Evolutionary conservation across 2,888 invertebrate genomes (phyloP).

Genomic region (Cheilosia pagana): DNA sequence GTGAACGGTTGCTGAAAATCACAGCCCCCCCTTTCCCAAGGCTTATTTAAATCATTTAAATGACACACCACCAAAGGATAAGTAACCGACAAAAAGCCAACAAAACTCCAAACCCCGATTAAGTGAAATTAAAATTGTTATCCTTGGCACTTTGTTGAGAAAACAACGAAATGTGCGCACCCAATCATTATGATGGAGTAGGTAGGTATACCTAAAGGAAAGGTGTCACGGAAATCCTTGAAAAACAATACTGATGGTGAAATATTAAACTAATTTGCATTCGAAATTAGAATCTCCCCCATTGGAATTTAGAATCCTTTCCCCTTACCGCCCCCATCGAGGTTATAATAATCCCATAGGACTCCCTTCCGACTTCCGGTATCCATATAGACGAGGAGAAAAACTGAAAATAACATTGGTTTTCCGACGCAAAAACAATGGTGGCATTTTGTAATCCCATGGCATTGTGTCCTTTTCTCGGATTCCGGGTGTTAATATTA

Average conservation of each 20-base stretch:
- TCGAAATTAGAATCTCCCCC: conserved; percentile 43
- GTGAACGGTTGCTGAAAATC: conserved; percentile 79
- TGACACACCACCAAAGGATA: background rate
- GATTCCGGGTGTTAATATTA: conserved; percentile 70
- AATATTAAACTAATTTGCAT: conserved; percentile 73
- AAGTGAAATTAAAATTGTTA: conserved; percentile 76
- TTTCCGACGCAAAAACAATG: conserved; percentile 61
- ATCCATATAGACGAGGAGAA: conserved; percentile 18
- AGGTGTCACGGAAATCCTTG: conserved; percentile 42
- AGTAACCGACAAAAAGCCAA: conserved; percentile 73
- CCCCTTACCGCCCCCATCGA: background rate
- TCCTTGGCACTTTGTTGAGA: conserved; percentile 71
- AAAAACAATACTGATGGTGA: conserved; percentile 50
- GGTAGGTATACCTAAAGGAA: background rate
- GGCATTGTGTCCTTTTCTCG: conserved; percentile 67
- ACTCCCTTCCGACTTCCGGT: conserved; percentile 44
- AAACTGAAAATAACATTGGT: conserved; percentile 68
- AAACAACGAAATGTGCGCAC: conserved; percentile 40
- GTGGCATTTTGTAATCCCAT: conserved; percentile 68
- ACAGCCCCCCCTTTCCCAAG: background rate
- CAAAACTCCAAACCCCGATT: conserved; percentile 68
- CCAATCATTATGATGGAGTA: conserved; percentile 2
- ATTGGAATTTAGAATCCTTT: conserved; percentile 49
- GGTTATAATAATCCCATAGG: conserved; percentile 26
- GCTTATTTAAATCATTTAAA: conserved; percentile 38